Conservation (phyloP, 64 coral and sea anemone genomes). For the Dendrophyllia cribrosa region DNA sequence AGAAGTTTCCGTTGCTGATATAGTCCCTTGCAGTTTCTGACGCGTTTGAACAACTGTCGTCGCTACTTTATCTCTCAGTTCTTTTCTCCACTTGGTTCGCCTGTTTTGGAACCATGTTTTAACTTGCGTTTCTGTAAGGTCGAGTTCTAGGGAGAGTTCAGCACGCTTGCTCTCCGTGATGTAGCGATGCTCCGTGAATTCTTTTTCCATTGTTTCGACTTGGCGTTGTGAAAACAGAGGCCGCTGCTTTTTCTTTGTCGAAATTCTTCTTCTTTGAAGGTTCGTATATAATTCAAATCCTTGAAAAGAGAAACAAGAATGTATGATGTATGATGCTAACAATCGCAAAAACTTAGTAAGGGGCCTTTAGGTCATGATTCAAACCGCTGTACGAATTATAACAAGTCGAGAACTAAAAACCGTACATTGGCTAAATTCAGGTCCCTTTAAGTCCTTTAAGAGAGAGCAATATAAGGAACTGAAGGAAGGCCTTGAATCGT, state of each 20-base stretch:
- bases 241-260: slow-evolving; percentile 75
- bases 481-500: too few species aligned
- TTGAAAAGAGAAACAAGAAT: neutral
- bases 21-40: neutral
- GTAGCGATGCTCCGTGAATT: slow-evolving; percentile 71
- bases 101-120: slow-evolving; percentile 92
- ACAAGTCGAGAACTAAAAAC: too few species aligned
- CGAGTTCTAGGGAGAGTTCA: slow-evolving; percentile 72
- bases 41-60: neutral
- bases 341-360: too few species aligned
- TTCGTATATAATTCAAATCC: neutral
- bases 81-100: slow-evolving; percentile 88
- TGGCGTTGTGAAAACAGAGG: slow-evolving; percentile 82
- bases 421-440: too few species aligned
- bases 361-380: too few species aligned
- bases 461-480: too few species aligned
- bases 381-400: too few species aligned
- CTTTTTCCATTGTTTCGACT: slow-evolving; percentile 76
- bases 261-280: neutral
- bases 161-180: slow-evolving; percentile 71
- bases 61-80: slow-evolving; percentile 68
- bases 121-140: slow-evolving; percentile 83
- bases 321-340: too few species aligned
- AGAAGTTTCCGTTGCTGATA: neutral
- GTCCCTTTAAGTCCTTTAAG: too few species aligned